A percentile compares a stretch with the other conserved stretches of the same genome.
Evolutionary conservation across 2,113 vertebrate species (phyloP).

Genomic region (Hydropotes inermis): DNA sequence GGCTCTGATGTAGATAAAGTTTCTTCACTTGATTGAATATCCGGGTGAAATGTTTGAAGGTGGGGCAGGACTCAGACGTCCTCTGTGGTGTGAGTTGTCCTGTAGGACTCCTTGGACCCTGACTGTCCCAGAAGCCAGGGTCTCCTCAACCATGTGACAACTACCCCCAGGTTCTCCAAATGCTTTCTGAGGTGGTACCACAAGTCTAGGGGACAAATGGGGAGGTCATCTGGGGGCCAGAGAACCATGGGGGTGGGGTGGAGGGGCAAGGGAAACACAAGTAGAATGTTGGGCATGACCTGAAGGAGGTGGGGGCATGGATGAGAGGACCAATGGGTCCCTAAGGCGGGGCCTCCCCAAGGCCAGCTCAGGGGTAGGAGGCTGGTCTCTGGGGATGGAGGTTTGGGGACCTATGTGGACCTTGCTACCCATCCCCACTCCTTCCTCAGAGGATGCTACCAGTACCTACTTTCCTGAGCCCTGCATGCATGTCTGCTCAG

Average conservation of each 20-base stretch:
- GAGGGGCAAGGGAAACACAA: not conserved
- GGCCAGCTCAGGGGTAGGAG: not conserved
- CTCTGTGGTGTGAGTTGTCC: not conserved
- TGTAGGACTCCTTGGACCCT: not conserved
- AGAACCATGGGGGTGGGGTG: not conserved
- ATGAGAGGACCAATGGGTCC: not conserved
- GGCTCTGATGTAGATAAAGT: not conserved
- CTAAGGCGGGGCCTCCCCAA: not conserved
- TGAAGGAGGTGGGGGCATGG: not conserved
- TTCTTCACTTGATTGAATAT: not conserved
- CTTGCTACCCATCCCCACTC: not conserved
- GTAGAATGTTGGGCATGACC: not conserved
- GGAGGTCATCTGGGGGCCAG: not conserved
- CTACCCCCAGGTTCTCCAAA: not conserved
- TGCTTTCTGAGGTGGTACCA: not conserved
- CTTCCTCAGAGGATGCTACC: not conserved
- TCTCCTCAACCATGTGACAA: not conserved
- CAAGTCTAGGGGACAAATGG: not conserved
- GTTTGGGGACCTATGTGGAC: not conserved
- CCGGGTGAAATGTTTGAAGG: not conserved
- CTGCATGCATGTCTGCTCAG: not conserved
- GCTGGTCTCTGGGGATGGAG: not conserved
- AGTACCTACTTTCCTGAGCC: not conserved
- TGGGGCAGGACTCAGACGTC: not conserved
- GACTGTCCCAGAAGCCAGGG: not conserved